Evolutionary conservation across 2,113 vertebrate species (phyloP).

Genomic region (Thunnus maccoyii): DNA sequence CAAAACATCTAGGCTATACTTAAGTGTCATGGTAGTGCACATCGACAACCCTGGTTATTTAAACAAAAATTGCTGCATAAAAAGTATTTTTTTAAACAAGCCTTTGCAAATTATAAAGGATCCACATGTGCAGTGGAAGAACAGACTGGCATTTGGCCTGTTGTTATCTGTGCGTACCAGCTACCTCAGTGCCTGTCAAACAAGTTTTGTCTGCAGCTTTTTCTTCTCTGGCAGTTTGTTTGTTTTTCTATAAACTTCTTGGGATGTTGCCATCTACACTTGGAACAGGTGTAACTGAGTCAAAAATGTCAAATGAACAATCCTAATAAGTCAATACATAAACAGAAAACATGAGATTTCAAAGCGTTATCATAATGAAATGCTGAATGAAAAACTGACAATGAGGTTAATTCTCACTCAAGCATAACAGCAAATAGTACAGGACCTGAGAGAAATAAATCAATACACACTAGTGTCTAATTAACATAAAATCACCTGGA

Average conservation of each 20-base stretch:
- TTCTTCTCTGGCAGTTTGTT: background rate
- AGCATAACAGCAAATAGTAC: constrained; percentile 4
- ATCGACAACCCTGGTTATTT: background rate
- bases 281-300: constrained; percentile 4
- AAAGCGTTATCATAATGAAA: constrained; percentile 1
- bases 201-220: constrained; percentile 30
- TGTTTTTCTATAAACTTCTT: constrained; percentile 18
- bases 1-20: background rate
- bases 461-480: constrained; percentile 62
- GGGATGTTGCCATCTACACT: constrained; percentile 30
- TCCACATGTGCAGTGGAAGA: constrained; percentile 15
- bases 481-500: constrained; percentile 59
- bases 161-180: constrained; percentile 28
- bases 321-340: constrained; percentile 19
- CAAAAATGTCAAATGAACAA: constrained; percentile 22
- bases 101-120: constrained; percentile 22
- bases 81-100: background rate
- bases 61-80: background rate
- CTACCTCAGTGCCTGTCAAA: constrained; percentile 23
- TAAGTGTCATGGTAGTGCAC: background rate
- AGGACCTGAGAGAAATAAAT: constrained; percentile 49
- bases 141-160: constrained; percentile 29
- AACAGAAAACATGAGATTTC: constrained; percentile 18
- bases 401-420: constrained; percentile 28
- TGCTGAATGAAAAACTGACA: constrained; percentile 38